Conservation (phyloP, 2,797 vertebrate species). For the Rhinophrynus dorsalis region DNA sequence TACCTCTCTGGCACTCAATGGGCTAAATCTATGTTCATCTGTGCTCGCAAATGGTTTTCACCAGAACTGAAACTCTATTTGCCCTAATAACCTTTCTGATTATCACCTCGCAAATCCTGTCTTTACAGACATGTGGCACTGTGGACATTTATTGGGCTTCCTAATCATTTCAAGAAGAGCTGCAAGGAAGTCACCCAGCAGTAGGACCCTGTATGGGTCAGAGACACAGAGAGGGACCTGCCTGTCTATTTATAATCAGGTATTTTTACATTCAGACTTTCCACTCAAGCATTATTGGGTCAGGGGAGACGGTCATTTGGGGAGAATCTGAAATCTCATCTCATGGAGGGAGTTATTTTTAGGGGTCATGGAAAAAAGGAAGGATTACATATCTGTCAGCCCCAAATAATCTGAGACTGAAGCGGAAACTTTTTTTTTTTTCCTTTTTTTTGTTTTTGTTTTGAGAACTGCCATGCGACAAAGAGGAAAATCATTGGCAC, state of each 20-base stretch:
- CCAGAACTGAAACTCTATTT: too few species aligned
- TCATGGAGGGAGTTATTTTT: slow-evolving; percentile 56
- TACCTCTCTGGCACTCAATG: too few species aligned
- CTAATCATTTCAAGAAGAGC: background rate
- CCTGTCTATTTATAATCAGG: slow-evolving; percentile 67
- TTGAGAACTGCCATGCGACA: background rate
- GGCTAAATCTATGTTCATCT: too few species aligned
- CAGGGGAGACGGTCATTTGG: slow-evolving; percentile 47
- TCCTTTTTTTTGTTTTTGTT: too few species aligned
- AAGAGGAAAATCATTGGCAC: background rate
- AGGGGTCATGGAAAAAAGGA: slow-evolving; percentile 38
- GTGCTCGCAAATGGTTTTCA: too few species aligned
- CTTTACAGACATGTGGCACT: too few species aligned
- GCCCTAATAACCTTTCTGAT: too few species aligned
- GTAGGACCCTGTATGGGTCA: background rate
- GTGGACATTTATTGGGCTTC: too few species aligned
- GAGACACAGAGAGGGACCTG: background rate
- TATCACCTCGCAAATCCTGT: too few species aligned
- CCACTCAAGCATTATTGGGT: slow-evolving; percentile 55
- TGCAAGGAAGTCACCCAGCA: background rate
- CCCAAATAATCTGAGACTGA: slow-evolving; percentile 5
- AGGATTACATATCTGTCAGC: slow-evolving; percentile 44
- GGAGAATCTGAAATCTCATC: slow-evolving; percentile 58
- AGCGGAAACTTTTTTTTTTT: slow-evolving; percentile 3
- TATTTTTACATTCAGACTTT: slow-evolving; percentile 68